Evolutionary conservation across 2,797 vertebrate species (phyloP).

Genomic region (Cossypha dichroa): DNA sequence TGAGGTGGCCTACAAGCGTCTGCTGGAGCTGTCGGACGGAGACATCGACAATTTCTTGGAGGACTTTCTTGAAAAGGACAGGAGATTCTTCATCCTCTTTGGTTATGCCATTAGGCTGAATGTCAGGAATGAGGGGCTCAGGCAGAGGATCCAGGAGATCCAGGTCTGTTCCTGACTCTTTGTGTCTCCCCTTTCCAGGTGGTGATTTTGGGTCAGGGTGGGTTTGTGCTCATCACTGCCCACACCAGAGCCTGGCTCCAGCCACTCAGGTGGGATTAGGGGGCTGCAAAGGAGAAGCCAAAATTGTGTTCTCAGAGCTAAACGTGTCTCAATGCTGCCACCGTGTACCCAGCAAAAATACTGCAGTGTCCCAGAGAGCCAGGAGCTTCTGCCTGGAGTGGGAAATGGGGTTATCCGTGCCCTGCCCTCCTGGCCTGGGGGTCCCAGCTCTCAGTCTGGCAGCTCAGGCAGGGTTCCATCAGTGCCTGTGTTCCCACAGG

Average conservation of each 20-base stretch:
- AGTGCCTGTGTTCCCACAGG: neutral
- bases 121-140: constrained; percentile 41
- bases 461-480: neutral
- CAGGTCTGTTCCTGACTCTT: constrained; percentile 47
- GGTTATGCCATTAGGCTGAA: constrained; percentile 58
- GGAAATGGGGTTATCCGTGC: neutral
- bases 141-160: constrained; percentile 43
- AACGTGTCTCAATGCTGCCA: constrained; percentile 45
- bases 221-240: neutral
- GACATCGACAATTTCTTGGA: constrained; percentile 33
- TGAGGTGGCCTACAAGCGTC: constrained; percentile 55
- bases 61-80: constrained; percentile 53
- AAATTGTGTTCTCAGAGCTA: rapidly evolving
- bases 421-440: neutral
- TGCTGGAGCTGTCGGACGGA: constrained; percentile 54
- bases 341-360: constrained; percentile 17
- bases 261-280: rapidly evolving
- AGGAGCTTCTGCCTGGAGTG: neutral
- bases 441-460: neutral
- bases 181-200: rapidly evolving
- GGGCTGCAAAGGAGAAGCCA: neutral
- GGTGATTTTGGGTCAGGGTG: neutral
- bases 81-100: constrained; percentile 70
- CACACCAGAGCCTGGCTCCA: neutral
- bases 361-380: neutral